These are phyloP conservation scores for Barnardius zonarius DNA, from an alignment of 2,113 vertebrate genomes.

Conservation along the genomic window DNA sequence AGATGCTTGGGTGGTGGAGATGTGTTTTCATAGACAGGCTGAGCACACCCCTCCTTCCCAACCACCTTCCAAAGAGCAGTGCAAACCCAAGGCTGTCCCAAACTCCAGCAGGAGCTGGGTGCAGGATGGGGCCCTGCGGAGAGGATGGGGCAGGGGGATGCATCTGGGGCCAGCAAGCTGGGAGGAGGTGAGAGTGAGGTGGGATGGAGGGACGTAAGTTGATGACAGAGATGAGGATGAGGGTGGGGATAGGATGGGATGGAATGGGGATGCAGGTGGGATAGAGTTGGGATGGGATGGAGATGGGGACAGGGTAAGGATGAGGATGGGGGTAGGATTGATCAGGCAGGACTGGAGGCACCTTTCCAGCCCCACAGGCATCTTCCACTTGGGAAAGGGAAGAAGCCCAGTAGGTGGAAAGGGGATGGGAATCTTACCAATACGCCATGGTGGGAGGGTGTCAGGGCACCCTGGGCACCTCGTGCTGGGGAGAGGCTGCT, in stretches of 20 bases:
- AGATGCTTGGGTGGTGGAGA: neutral
- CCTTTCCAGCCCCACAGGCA: neutral
- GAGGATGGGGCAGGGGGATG: neutral
- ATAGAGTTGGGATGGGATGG: neutral
- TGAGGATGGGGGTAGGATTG: neutral
- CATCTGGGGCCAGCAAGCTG: fast-evolving
- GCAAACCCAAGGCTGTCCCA: neutral
- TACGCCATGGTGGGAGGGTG: neutral
- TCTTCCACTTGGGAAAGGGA: neutral
- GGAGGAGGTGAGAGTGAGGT: neutral
- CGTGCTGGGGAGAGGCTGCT: neutral
- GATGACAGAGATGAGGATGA: neutral
- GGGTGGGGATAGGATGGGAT: neutral
- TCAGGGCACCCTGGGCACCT: neutral
- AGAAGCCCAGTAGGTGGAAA: neutral
- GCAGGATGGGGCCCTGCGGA: neutral
- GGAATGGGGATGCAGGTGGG: neutral
- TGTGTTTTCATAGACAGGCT: neutral
- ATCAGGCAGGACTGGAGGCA: neutral
- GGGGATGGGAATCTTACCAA: neutral
- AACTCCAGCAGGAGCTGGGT: neutral
- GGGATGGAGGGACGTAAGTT: neutral
- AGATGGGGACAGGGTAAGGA: neutral
- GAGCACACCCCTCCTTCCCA: neutral
- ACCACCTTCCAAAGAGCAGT: neutral